Evolutionary conservation across 1,140 invertebrate genomes (phyloP).

Genomic region (Anastrepha ludens): DNA sequence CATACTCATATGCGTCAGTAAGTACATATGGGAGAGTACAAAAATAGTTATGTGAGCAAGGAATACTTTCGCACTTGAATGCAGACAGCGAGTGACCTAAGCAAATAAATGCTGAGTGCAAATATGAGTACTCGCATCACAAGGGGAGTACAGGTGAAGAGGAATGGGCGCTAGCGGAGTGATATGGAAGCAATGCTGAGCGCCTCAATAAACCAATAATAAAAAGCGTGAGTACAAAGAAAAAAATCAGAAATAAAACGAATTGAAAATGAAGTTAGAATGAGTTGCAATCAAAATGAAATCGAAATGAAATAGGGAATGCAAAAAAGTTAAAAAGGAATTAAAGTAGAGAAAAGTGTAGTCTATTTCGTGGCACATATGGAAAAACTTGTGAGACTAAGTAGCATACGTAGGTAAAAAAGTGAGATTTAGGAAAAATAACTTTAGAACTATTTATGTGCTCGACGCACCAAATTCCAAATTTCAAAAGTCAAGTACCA

Average conservation of each 20-base stretch:
- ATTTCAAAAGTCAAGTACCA: too few relatives aligned
- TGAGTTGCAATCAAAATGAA: background rate
- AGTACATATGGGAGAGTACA: background rate
- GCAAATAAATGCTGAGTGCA: background rate
- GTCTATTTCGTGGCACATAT: background rate
- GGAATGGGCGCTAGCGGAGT: background rate
- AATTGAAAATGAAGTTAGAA: too few relatives aligned
- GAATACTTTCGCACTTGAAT: conserved; percentile 12
- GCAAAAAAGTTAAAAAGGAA: background rate
- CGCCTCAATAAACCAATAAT: background rate
- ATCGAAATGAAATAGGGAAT: background rate
- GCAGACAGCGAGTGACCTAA: conserved; percentile 11
- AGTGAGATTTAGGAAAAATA: too few relatives aligned
- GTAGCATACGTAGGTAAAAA: too few relatives aligned
- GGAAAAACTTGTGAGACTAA: too few relatives aligned
- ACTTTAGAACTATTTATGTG: too few relatives aligned
- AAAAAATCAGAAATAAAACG: too few relatives aligned
- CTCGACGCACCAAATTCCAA: too few relatives aligned
- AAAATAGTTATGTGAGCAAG: background rate
- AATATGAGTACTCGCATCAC: background rate
- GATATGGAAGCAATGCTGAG: background rate
- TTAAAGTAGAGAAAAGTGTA: background rate
- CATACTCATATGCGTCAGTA: background rate
- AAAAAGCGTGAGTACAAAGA: background rate
- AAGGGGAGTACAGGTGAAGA: background rate